Evolutionary conservation across 2,888 invertebrate species (phyloP), one percentile per base, ranked within the genome.

Genomic region (Leuctra nigra): DNA sequence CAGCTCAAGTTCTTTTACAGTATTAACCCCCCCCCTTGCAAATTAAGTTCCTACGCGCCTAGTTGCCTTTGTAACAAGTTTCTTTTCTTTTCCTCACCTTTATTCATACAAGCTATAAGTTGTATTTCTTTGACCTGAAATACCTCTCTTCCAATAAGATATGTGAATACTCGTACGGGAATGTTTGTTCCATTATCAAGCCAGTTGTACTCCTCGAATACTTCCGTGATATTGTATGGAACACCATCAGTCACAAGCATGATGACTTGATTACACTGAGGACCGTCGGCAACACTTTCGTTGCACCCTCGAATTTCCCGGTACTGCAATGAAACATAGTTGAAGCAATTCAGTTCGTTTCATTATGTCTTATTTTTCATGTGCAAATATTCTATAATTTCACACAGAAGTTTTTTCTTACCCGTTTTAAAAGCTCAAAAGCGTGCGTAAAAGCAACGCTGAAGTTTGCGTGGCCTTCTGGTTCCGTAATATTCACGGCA

Each of bases 161-260:
- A 99, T 0, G 97, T 95, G 72, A 99, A 99, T 56, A 99, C 84
- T 61, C 98, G 80, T 0, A 96, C 91, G 56, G 94, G 87, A 66
- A 84, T 86, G 61, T 79, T 79, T 0, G 81, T 85, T 16, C 77
- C 82, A 61, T 85, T 84, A 60, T 76, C 48, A 78, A 76, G n/a
- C 78, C 75, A 74, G 84, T 79, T 70, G 96, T 97, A 72, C 91
- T 84, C 62, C 79, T 75, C 61, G 86, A 79, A 67, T 96, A 93
- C 2, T 64, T 93, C 87, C 13, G 91, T 88, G 62, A 90, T 80
- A 69, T 91, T 92, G 50, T 88, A 87, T 0, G 94, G 86, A 2
- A 95, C 88, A 46, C 95, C 95, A 72, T 98, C 98, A 0, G 98
- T 97, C 61, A 98, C 84, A 57, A 98, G 75, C 95, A 98, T 96